Conservation (phyloP, 2,888 invertebrate genomes). For the Euclidia mi region DNA sequence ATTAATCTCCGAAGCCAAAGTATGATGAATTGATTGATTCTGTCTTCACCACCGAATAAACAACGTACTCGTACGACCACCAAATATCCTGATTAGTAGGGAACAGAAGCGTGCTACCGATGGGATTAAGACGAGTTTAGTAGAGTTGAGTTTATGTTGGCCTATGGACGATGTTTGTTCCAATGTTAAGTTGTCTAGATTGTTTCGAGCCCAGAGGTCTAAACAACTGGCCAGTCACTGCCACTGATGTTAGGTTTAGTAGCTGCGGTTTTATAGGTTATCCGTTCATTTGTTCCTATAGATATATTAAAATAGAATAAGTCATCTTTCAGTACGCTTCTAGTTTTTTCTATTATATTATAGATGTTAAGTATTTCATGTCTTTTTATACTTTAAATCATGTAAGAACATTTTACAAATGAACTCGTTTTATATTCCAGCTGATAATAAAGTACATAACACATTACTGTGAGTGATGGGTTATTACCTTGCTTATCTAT, state of each 20-base stretch:
- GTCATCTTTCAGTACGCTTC: no score
- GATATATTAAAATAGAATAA: no score
- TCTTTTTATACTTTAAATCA: no score
- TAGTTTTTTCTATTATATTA: no score
- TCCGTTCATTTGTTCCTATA: constrained; percentile 53
- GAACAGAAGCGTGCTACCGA: constrained; percentile 53
- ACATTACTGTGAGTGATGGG: neutral
- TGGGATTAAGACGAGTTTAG: constrained; percentile 53
- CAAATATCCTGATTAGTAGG: constrained; percentile 69
- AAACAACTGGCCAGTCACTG: constrained; percentile 34
- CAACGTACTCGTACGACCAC: constrained; percentile 62
- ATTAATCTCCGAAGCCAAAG: constrained; percentile 41
- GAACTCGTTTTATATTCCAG: no score
- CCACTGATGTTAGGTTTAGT: constrained; percentile 56
- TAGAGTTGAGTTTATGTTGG: constrained; percentile 46
- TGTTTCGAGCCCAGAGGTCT: constrained; percentile 32
- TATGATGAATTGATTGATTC: constrained; percentile 65
- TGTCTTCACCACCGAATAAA: constrained; percentile 52
- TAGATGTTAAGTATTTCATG: no score
- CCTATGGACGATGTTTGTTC: constrained; percentile 52
- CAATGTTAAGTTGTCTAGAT: constrained; percentile 25
- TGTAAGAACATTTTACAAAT: no score
- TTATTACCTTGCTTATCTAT: constrained; percentile 5
- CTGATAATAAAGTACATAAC: no score
- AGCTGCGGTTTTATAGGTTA: constrained; percentile 59